Evolutionary conservation across 2,888 invertebrate genomes (phyloP), one percentile per base, ranked within the genome.

Genomic region (Petrophora chlorosata): DNA sequence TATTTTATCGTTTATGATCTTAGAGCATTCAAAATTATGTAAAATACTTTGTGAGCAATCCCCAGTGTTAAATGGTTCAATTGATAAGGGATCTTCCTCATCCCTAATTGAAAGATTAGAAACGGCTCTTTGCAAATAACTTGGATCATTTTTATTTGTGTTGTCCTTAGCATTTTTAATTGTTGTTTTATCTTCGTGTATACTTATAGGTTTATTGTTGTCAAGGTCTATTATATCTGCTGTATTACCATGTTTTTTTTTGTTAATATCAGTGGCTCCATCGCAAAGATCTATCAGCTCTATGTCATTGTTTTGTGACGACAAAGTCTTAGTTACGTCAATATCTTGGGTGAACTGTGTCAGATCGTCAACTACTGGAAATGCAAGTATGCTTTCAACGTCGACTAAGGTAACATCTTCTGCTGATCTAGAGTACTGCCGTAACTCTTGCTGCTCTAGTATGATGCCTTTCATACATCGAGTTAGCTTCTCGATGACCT

Each of bases 401-500:
- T 32, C 40, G 2, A 16, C 40, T 8, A 15, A 16, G 2, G 16
- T 14, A 4, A 5, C 35, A 3, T 26, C 22, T 8, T 33, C 25
- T 13, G 12, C 23, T 5, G 16, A 7, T 12, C n/a, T 15, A 4
- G 4, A 26, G 29, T 3, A 25, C 3, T 29, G 34, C 5, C 35
- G n/a, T 5, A 39, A 14, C 34, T 63, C 56, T 50, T 58, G 44
- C 45, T 72, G 60, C 49, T 78, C 73, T 2, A 43, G 14, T 13
- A 79, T 73, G 15, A 81, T 70, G 2, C 62, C 60, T 42, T 66
- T 75, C 72, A 80, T 70, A 34, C 65, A 71, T 2, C 72, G 59
- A 8, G 59, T 67, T 5, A 85, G 56, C 61, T 84, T 86, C 52
- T 85, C 84, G 17, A 82, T 80, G 3, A 85, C 85, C 85, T 85